phyloP scores from a whole-genome alignment of 92 coral and sea anemone species.

The Epizoanthus illoricatus region DNA sequence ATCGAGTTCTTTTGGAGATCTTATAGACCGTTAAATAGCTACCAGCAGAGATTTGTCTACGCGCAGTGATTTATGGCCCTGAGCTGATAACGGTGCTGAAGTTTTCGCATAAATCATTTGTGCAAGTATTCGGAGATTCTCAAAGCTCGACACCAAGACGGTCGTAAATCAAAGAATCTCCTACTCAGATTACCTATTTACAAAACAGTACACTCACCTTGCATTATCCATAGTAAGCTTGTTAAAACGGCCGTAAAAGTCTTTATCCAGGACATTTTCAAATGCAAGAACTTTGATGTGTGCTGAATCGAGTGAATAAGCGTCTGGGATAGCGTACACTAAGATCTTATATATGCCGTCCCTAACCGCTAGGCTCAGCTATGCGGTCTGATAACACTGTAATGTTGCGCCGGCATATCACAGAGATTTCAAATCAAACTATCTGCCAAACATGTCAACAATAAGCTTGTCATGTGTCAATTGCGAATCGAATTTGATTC shows the following conservation, averaged over 20 bases:
- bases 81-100: conserved; percentile 31
- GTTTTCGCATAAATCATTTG: conserved; percentile 40
- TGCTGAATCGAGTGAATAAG: not conserved
- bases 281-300: not conserved
- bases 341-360: conserved; percentile 27
- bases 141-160: conserved; percentile 1
- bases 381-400: conserved; percentile 44
- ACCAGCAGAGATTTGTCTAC: conserved; percentile 27
- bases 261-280: conserved; percentile 34
- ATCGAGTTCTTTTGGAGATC: conserved; percentile 16
- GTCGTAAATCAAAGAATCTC: conserved; percentile 39
- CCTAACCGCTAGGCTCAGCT: conserved; percentile 39
- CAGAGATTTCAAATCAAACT: conserved; percentile 36
- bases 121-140: conserved; percentile 4
- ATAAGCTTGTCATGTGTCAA: conserved; percentile 43
- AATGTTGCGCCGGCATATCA: conserved; percentile 40
- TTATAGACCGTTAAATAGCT: conserved; percentile 9
- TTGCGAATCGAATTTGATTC: conserved; percentile 37
- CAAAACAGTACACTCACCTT: conserved; percentile 3
- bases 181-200: conserved; percentile 28
- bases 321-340: not conserved
- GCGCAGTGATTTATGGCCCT: conserved; percentile 41
- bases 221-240: conserved; percentile 29
- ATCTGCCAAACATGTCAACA: conserved; percentile 46
- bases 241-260: conserved; percentile 36